Evolutionary conservation across 1,140 invertebrate species (phyloP), one percentile per base, ranked within the genome.

Genomic region (Eupeodes corollae): DNA sequence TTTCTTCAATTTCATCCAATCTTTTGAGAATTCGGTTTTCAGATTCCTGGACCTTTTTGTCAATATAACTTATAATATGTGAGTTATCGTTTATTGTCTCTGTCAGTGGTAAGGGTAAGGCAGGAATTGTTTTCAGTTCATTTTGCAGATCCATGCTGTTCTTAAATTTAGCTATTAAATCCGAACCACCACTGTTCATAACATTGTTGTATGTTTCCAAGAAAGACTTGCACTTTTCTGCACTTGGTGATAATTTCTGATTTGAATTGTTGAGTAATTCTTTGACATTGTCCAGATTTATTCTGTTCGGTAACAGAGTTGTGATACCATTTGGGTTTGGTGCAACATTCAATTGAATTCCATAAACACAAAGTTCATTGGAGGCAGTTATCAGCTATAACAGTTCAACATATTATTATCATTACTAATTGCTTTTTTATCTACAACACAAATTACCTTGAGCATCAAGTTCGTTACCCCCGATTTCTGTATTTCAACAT

Each of bases 241-340:
- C 43, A 6, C 49, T 52, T 3, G 58, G 51, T 13, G 54, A 51
- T 3, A 53, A 3, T 48, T 51, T 44, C 14, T 42, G 35, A 19
- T 35, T 41, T 32, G 33, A 33, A 44, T 19, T 54, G 51, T 9
- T 52, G 51, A 66, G 43, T 12, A 65, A 32, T 19, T 66, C 53
- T 34, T 65, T 57, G 35, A 63, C 56, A 39, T 56, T 56, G 6
- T 50, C 37, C 15, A 61, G 32, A 41, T 66, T 56, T 38, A 58
- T 42, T 10, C 54, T 39, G 18, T 56, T 56, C 9, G 53, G 53
- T 40, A 56, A 2, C 44, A 61, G 57, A 10, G 63, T 65, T 3
- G 63, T 65, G 13, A 67, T 63, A 2, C 61, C 61, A 54, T 64
- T 63, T 1, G 63, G 63, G 51, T 63, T 66, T 0, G 63, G 60